phyloP scores from a whole-genome alignment of 30 jellyfish, hydroid and myxozoan genomes.

The Pelagia noctiluca region DNA sequence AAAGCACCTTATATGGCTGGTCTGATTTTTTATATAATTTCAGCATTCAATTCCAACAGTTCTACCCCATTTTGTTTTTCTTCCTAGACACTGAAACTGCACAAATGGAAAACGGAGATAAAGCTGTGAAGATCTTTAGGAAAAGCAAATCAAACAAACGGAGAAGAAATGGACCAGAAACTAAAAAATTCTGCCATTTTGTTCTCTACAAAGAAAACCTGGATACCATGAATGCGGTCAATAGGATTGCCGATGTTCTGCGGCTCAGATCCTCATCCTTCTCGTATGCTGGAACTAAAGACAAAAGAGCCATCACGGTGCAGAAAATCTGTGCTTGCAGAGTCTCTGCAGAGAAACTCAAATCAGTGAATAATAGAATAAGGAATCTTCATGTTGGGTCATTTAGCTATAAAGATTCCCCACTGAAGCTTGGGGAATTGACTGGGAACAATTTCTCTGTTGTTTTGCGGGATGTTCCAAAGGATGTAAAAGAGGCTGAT shows the following conservation, averaged over 20 bases:
- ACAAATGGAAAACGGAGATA: conserved; percentile 38
- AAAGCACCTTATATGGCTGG: too few species aligned
- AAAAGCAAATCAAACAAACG: conserved; percentile 21
- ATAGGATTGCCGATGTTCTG: conserved; percentile 68
- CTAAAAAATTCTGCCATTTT: conserved; percentile 75
- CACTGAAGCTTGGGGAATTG: conserved; percentile 84
- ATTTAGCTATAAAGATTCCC: conserved; percentile 52
- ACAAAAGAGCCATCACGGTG: conserved; percentile 87
- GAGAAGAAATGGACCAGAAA: conserved; percentile 21
- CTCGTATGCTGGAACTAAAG: conserved; percentile 99
- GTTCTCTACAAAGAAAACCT: conserved; percentile 89
- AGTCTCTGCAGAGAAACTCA: conserved; percentile 53
- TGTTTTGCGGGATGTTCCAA: conserved; percentile 71
- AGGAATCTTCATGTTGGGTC: conserved; percentile 81
- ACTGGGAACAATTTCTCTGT: conserved; percentile 90
- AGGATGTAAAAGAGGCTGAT: conserved; percentile 32
- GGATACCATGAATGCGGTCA: conserved; percentile 92
- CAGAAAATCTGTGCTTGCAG: conserved; percentile 81
- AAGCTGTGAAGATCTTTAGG: conserved; percentile 49
- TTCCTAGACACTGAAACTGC: conserved; percentile 80
- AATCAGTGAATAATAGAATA: conserved; percentile 52
- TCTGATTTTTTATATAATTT: too few species aligned
- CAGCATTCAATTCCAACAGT: too few species aligned
- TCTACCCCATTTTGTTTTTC: conserved; percentile 2
- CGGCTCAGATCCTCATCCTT: conserved; percentile 61